Evolutionary conservation across 2,797 vertebrate genomes (phyloP).

Genomic region (Silurus aristotelis): DNA sequence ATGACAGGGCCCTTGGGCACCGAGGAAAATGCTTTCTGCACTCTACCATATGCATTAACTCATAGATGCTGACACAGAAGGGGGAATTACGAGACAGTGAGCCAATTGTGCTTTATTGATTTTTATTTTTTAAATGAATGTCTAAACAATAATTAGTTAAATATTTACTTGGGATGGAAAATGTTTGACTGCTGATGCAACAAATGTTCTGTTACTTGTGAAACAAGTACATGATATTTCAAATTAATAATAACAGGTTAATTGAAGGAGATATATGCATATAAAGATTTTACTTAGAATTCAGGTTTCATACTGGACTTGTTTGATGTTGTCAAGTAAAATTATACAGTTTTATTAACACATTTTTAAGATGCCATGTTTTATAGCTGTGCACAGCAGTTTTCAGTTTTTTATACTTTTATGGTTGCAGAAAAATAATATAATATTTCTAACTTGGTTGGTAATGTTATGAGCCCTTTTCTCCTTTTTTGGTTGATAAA

Average conservation of each 20-base stretch:
- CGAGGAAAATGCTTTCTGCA: too few species aligned
- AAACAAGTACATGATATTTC: not conserved
- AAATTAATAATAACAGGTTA: not conserved
- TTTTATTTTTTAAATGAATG: too few species aligned
- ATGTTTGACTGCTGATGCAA: too few species aligned
- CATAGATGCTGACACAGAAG: too few species aligned
- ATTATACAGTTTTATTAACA: not conserved
- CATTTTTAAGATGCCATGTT: not conserved
- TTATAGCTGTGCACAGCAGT: not conserved
- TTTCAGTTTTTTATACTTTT: not conserved
- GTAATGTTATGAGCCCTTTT: not conserved
- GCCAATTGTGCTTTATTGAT: too few species aligned
- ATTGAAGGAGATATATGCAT: not conserved
- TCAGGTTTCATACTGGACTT: not conserved
- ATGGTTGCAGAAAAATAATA: not conserved
- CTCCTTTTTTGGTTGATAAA: not conserved
- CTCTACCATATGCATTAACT: too few species aligned
- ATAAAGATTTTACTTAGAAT: not conserved
- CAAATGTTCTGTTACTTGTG: not conserved
- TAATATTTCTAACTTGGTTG: not conserved
- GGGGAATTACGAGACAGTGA: too few species aligned
- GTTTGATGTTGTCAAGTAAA: not conserved
- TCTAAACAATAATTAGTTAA: too few species aligned
- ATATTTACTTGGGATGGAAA: too few species aligned
- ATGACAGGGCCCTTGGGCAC: too few species aligned